phyloP scores from a whole-genome alignment of 2,113 vertebrate species.

The Copsychus sechellarum region DNA sequence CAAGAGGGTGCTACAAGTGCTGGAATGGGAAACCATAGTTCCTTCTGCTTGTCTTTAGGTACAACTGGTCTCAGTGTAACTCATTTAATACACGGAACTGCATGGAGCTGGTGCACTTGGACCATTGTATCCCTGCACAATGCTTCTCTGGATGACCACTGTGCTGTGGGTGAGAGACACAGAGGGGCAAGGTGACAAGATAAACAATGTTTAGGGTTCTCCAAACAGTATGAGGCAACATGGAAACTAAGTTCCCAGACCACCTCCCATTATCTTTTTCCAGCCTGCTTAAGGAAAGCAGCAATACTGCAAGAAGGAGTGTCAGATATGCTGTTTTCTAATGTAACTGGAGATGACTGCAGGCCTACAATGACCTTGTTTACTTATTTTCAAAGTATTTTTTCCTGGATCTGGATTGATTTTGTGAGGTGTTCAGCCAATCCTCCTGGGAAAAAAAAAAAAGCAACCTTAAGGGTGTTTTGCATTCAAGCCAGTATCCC shows the following conservation, averaged over 20 bases:
- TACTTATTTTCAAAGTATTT: background rate
- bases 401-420: background rate
- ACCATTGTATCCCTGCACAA: rapidly evolving
- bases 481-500: background rate
- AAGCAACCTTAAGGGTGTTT: background rate
- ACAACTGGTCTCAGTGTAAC: background rate
- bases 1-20: background rate
- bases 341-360: background rate
- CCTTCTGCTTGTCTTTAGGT: background rate
- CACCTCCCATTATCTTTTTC: background rate
- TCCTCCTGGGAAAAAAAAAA: background rate
- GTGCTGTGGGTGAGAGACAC: background rate
- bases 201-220: background rate
- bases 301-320: background rate
- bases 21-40: background rate
- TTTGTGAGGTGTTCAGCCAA: background rate
- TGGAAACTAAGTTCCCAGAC: background rate
- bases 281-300: background rate
- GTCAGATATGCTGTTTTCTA: background rate
- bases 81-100: background rate
- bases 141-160: background rate
- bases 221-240: background rate
- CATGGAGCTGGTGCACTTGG: background rate
- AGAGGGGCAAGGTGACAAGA: background rate
- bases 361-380: background rate